Evolutionary conservation across 2,888 invertebrate genomes (phyloP).

Genomic region (Caenorhabditis macrosperma): DNA sequence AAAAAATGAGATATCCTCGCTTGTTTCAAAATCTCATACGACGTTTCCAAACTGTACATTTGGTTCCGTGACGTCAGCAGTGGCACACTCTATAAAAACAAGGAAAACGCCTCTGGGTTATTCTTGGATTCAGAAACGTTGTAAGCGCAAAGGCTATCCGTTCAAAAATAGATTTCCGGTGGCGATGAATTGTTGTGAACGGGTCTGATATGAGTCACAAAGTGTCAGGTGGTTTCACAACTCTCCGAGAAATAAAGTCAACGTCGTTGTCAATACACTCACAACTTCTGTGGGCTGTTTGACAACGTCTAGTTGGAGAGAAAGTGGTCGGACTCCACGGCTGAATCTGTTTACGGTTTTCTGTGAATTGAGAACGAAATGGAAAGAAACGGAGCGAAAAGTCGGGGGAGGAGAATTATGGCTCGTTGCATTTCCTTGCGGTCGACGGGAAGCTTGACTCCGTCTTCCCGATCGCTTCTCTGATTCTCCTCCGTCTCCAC

Average conservation of each 20-base stretch:
- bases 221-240: neutral
- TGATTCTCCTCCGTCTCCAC: neutral
- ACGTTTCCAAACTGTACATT: neutral
- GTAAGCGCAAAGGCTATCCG: too few species aligned
- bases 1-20: neutral
- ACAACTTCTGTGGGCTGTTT: too few species aligned
- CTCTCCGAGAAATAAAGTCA: neutral
- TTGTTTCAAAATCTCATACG: neutral
- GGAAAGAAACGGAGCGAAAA: too few species aligned
- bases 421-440: neutral
- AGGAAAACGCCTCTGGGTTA: neutral
- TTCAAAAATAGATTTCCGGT: too few species aligned
- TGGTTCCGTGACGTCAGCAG: neutral
- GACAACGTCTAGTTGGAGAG: too few species aligned
- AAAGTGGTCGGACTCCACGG: too few species aligned
- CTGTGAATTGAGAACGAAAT: too few species aligned
- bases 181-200: too few species aligned
- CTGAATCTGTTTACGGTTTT: too few species aligned
- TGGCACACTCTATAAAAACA: neutral
- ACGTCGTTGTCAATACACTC: neutral
- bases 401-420: neutral
- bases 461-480: conserved; percentile 14
- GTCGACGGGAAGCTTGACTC: conserved; percentile 21
- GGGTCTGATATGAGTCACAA: neutral
- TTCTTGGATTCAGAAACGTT: neutral